Conservation (phyloP, 2,888 invertebrate genomes). For the Agonopterix heracliana region DNA sequence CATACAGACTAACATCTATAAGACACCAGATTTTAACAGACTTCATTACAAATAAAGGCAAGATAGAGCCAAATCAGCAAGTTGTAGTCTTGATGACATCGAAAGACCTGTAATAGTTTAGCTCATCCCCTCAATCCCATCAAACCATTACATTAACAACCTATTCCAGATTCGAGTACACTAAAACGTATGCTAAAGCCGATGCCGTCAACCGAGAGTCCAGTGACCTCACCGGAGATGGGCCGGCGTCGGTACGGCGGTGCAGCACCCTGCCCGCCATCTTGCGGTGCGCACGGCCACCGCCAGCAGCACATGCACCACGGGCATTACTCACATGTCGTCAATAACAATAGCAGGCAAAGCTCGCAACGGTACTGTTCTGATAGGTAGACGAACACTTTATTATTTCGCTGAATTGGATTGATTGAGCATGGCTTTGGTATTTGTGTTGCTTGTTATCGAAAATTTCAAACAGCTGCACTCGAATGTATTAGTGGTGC, state of each 20-base stretch:
- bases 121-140: too few species aligned
- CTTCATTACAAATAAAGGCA: too few species aligned
- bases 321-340: conserved; percentile 56
- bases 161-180: conserved; percentile 83
- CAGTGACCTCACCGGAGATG: conserved; percentile 94
- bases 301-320: conserved; percentile 65
- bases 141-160: too few species aligned
- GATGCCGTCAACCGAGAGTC: conserved; percentile 92
- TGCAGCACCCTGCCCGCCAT: conserved; percentile 73
- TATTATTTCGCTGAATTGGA: neutral
- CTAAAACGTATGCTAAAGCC: conserved; percentile 96
- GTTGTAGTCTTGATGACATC: too few species aligned
- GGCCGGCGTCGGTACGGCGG: conserved; percentile 84
- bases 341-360: conserved; percentile 79
- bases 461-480: too few species aligned
- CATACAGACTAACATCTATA: too few species aligned
- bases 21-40: too few species aligned
- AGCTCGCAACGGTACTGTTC: conserved; percentile 81
- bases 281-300: conserved; percentile 78
- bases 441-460: neutral
- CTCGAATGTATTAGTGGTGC: too few species aligned
- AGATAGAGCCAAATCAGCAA: too few species aligned
- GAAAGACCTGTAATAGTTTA: too few species aligned
- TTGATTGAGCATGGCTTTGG: neutral
- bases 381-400: conserved; percentile 64